phyloP scores from a whole-genome alignment of 2,888 invertebrate genomes.

The Byasa hedistus region DNA sequence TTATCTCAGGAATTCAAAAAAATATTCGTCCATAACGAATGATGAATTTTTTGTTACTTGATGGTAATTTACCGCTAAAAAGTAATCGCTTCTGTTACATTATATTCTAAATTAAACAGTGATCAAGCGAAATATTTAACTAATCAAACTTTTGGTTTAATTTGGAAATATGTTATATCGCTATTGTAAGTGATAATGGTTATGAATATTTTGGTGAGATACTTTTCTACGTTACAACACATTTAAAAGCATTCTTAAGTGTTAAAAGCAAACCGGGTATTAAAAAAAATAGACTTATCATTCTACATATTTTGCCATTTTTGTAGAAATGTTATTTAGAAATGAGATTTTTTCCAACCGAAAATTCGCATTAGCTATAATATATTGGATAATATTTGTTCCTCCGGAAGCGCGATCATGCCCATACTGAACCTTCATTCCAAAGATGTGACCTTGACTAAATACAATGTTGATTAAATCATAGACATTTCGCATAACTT shows the following conservation, averaged over 20 bases:
- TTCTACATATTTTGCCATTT: background rate
- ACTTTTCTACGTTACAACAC: background rate
- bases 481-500: slow-evolving; percentile 41
- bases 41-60: too few species aligned
- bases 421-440: slow-evolving; percentile 34
- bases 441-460: slow-evolving; percentile 42
- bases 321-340: background rate
- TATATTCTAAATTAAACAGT: background rate
- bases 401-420: slow-evolving; percentile 53
- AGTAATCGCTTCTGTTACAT: too few species aligned
- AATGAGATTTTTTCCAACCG: background rate
- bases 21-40: too few species aligned
- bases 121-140: background rate
- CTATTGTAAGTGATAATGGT: too few species aligned
- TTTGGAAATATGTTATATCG: too few species aligned
- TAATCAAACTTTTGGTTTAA: too few species aligned
- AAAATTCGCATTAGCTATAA: background rate
- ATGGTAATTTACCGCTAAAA: too few species aligned
- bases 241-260: background rate
- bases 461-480: slow-evolving; percentile 47
- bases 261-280: too few species aligned
- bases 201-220: too few species aligned
- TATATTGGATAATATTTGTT: slow-evolving; percentile 12
- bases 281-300: too few species aligned
- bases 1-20: too few species aligned